Evolutionary conservation across 2,797 vertebrate species (phyloP).

Genomic region (Selene dorsalis): DNA sequence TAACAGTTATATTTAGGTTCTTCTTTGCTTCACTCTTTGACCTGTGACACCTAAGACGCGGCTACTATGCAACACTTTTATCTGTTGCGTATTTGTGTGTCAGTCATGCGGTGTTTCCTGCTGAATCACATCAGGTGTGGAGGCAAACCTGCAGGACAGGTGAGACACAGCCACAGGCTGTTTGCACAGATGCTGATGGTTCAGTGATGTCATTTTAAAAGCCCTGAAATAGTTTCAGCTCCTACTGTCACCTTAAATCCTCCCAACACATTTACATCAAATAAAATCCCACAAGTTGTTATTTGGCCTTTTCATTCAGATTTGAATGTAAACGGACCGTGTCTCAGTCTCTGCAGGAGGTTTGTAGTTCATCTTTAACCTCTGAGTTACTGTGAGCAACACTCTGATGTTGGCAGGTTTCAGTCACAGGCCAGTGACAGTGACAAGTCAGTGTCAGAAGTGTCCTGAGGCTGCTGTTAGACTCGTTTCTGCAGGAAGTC

Average conservation of each 20-base stretch:
- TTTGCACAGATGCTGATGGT: not conserved
- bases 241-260: no score
- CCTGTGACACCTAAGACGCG: no score
- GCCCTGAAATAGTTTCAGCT: not conserved
- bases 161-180: not conserved
- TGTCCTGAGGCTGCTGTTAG: constrained; percentile 2
- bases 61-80: no score
- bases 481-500: not conserved
- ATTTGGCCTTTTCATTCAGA: not conserved
- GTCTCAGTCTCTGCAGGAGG: not conserved
- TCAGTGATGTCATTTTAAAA: not conserved
- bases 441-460: not conserved
- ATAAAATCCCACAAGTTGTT: no score
- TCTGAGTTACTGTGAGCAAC: not conserved
- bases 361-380: not conserved
- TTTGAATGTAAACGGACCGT: not conserved
- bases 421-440: not conserved
- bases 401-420: constrained; percentile 7
- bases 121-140: constrained; percentile 7
- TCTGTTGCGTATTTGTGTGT: no score
- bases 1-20: no score
- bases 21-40: no score
- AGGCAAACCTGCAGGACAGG: constrained; percentile 24
- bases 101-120: not conserved
- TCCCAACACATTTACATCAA: no score